Evolutionary conservation across 92 coral and sea anemone species (phyloP).

Genomic region (Isaurus tuberculatus): DNA sequence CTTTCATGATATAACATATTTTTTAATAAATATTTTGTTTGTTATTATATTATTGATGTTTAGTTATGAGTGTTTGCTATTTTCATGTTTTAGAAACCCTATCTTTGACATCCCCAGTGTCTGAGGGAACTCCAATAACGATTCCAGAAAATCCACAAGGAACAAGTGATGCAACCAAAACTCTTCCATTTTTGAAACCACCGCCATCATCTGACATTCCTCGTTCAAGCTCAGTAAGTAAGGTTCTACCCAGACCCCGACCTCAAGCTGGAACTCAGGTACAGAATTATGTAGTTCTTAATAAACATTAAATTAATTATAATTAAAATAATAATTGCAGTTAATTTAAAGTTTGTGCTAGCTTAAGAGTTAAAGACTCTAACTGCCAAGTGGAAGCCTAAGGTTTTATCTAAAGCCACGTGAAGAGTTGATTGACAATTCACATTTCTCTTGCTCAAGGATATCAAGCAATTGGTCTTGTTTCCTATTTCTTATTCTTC

Average conservation of each 20-base stretch:
- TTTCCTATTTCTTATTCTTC: too few species aligned
- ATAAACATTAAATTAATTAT: too few species aligned
- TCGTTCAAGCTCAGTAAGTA: constrained; percentile 76
- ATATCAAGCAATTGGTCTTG: too few species aligned
- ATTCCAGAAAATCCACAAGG: constrained; percentile 37
- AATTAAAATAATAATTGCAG: not conserved
- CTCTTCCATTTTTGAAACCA: constrained; percentile 79
- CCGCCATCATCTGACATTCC: constrained; percentile 87
- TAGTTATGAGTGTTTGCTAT: not conserved
- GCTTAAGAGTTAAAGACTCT: not conserved
- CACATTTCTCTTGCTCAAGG: too few species aligned
- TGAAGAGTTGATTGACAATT: not conserved
- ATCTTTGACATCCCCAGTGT: not conserved
- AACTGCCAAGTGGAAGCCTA: not conserved
- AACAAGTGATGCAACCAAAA: constrained; percentile 25
- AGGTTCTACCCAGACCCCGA: constrained; percentile 91
- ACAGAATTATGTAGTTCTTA: not conserved
- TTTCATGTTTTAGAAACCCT: not conserved
- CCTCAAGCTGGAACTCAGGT: constrained; percentile 70
- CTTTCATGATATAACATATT: too few species aligned
- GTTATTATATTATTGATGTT: not conserved
- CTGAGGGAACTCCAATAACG: constrained; percentile 23
- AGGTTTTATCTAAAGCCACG: too few species aligned
- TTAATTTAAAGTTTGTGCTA: not conserved
- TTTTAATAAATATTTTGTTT: too few species aligned